phyloP scores from a whole-genome alignment of 2,888 invertebrate genomes.

The Icerya purchasi region DNA sequence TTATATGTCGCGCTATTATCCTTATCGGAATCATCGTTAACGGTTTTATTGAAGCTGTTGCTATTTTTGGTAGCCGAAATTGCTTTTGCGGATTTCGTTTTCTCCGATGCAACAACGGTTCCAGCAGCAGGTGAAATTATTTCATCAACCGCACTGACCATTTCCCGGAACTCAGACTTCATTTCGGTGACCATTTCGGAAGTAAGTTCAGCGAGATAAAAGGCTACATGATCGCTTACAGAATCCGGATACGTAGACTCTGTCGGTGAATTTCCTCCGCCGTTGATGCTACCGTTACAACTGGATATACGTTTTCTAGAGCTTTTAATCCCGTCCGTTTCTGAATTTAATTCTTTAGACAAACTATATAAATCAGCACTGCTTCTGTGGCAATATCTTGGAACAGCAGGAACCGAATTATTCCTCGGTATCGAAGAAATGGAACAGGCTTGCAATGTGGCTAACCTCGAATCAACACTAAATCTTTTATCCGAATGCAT shows the following conservation, averaged over 20 bases:
- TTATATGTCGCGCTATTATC: not conserved
- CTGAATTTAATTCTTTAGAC: not conserved
- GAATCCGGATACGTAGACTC: slow-evolving; percentile 28
- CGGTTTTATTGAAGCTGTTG: not conserved
- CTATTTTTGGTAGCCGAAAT: not conserved
- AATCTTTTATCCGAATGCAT: slow-evolving; percentile 12
- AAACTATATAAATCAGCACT: not conserved
- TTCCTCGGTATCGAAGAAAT: slow-evolving; percentile 7
- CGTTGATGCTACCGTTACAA: not conserved
- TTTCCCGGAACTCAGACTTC: slow-evolving; percentile 39
- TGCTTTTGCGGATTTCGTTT: not conserved
- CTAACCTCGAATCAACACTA: slow-evolving; percentile 7
- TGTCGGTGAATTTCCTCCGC: not conserved
- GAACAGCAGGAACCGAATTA: slow-evolving; percentile 13
- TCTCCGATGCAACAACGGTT: not conserved
- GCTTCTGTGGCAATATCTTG: not conserved
- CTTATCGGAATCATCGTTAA: not conserved
- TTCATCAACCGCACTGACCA: slow-evolving; percentile 49
- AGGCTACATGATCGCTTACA: slow-evolving; percentile 50
- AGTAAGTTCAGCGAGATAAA: slow-evolving; percentile 54
- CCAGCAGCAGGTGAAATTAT: slow-evolving; percentile 33
- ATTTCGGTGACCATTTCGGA: slow-evolving; percentile 59
- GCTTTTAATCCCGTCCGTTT: not conserved
- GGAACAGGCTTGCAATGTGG: not conserved
- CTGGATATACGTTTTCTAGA: not conserved